A percentile compares a stretch with the other conserved stretches of the same genome.
These are phyloP conservation scores for Gambusia affinis DNA, from an alignment of 2,113 vertebrate species.

Conservation along the genomic window DNA sequence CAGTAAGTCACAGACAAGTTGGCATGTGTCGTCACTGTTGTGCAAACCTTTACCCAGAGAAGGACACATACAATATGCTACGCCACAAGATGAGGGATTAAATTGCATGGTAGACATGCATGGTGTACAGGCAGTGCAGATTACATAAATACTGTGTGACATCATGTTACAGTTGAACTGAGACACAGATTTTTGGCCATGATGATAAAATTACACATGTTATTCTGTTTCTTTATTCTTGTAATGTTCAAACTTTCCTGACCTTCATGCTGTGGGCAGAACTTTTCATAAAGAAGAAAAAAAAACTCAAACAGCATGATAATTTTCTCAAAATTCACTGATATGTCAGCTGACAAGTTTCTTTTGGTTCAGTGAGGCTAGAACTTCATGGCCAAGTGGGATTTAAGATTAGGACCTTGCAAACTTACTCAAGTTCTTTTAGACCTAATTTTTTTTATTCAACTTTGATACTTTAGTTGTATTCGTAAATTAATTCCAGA, in stretches of 20 bases:
- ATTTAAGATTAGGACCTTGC: neutral
- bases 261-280: neutral
- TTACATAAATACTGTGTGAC: neutral
- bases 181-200: neutral
- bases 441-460: too few species aligned
- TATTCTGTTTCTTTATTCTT: neutral
- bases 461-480: too few species aligned
- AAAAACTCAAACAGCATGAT: neutral
- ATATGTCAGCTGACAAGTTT: neutral
- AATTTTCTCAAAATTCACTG: neutral
- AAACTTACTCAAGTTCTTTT: too few species aligned
- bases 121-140: neutral
- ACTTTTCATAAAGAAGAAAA: neutral
- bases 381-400: neutral
- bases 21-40: constrained; percentile 6
- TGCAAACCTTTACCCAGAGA: constrained; percentile 1
- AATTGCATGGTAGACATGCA: neutral
- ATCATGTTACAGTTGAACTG: neutral
- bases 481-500: neutral
- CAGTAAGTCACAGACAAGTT: neutral
- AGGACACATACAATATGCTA: constrained; percentile 3
- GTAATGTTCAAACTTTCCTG: neutral
- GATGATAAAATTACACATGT: neutral
- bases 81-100: neutral
- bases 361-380: neutral